These are phyloP conservation scores for Drosophila repleta DNA, from an alignment of 1,140 invertebrate genomes.

Conservation along the genomic window DNA sequence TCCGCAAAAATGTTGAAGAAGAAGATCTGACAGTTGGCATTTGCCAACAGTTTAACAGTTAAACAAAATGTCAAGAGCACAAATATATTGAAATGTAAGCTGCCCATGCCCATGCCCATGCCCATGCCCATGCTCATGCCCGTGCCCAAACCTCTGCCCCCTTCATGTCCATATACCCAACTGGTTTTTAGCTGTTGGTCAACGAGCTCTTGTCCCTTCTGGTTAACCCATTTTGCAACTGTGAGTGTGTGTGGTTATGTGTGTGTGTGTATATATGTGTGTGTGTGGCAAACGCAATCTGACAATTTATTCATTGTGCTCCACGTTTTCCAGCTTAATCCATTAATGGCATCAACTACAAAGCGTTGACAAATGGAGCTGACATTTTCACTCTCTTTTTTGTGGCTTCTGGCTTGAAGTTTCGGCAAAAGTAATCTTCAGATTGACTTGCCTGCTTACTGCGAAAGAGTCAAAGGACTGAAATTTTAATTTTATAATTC, in stretches of 20 bases:
- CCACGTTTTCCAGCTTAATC: constrained; percentile 62
- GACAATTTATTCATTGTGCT: constrained; percentile 73
- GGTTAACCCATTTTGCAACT: constrained; percentile 46
- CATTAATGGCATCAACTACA: constrained; percentile 66
- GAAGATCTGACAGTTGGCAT: constrained; percentile 73
- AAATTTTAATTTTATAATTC: too few species aligned
- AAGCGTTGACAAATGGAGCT: constrained; percentile 48
- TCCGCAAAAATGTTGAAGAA: neutral
- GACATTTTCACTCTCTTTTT: constrained; percentile 13
- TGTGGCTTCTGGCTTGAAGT: constrained; percentile 2
- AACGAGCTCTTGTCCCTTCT: constrained; percentile 21
- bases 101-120: constrained; percentile 11
- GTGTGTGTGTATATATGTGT: constrained; percentile 19
- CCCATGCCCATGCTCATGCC: neutral
- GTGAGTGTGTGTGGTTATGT: constrained; percentile 21
- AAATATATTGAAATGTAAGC: constrained; percentile 73
- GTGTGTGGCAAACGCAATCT: constrained; percentile 42
- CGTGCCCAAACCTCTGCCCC: constrained; percentile 2
- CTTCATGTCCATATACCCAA: neutral
- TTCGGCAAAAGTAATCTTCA: constrained; percentile 32
- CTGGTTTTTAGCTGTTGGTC: constrained; percentile 28
- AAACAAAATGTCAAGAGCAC: constrained; percentile 65
- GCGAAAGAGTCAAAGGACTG: neutral
- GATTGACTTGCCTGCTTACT: constrained; percentile 6
- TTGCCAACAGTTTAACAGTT: constrained; percentile 67